phyloP scores from a whole-genome alignment of 2,888 invertebrate genomes.

The Pseudeuparius sepicola region DNA sequence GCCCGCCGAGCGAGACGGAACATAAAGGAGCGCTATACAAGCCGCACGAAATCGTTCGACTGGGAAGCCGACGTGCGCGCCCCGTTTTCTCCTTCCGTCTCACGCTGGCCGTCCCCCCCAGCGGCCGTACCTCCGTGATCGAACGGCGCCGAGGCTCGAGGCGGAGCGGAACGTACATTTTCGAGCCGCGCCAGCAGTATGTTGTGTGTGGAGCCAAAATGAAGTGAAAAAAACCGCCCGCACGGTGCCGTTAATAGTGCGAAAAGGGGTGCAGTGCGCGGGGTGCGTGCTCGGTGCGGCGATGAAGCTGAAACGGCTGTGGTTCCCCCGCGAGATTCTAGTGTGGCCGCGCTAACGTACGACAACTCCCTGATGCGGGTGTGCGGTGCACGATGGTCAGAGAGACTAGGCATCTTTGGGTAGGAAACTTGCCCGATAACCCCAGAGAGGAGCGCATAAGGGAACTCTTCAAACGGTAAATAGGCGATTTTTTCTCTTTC shows the following conservation, averaged over 20 bases:
- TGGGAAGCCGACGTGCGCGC: conserved; percentile 24
- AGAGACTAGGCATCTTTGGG: conserved; percentile 99
- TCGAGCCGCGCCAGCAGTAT: conserved; percentile 30
- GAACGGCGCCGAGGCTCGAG: conserved; percentile 23
- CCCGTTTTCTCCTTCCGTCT: conserved; percentile 27
- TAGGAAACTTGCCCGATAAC: conserved; percentile 99
- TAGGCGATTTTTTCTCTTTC: no score
- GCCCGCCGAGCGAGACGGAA: conserved; percentile 35
- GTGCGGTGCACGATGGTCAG: conserved; percentile 98
- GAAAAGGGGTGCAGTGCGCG: conserved; percentile 20
- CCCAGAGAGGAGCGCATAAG: conserved; percentile 94
- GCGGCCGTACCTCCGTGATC: conserved; percentile 11
- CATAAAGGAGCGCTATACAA: conserved; percentile 37
- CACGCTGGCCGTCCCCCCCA: conserved; percentile 16
- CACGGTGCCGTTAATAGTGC: conserved; percentile 30
- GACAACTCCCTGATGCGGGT: conserved; percentile 78
- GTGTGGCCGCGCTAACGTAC: conserved; percentile 43
- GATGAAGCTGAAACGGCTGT: conserved; percentile 35
- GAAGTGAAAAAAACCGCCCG: conserved; percentile 34
- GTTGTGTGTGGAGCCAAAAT: conserved; percentile 32
- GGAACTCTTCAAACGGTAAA: conserved; percentile 96
- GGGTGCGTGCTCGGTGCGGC: conserved; percentile 27
- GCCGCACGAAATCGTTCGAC: conserved; percentile 36
- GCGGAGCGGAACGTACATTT: conserved; percentile 33
- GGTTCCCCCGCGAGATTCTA: conserved; percentile 36